Conservation (phyloP, 2,888 invertebrate species). For the Xestia rhomboidea region DNA sequence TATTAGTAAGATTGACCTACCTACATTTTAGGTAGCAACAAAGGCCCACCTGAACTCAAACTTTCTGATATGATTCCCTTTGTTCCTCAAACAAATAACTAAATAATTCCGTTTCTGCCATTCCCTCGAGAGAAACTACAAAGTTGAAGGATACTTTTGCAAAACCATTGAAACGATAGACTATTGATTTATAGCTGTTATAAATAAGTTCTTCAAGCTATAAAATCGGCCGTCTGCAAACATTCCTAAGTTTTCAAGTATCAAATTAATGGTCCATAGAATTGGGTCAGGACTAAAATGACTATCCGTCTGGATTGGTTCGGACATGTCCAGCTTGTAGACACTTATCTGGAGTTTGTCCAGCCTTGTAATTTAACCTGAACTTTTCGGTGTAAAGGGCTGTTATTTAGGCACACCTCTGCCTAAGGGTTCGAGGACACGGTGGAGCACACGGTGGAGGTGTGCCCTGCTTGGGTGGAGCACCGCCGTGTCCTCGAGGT, state of each 20-base stretch:
- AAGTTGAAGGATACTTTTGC: conserved; percentile 13
- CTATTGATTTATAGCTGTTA: conserved; percentile 13
- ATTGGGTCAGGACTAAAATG: neutral
- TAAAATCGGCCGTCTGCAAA: conserved; percentile 3
- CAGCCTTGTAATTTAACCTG: neutral
- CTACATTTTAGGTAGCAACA: neutral
- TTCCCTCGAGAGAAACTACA: neutral
- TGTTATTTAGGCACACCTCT: neutral
- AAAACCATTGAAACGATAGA: conserved; percentile 6
- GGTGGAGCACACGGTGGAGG: no score
- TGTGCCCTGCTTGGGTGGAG: no score
- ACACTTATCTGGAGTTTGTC: neutral
- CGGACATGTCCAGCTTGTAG: neutral
- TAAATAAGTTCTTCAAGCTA: neutral
- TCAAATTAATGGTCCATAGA: neutral
- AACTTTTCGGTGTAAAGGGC: neutral
- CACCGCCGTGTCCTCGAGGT: no score
- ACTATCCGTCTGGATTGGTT: neutral
- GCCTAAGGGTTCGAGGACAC: no score
- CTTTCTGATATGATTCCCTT: neutral
- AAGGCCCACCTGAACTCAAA: neutral
- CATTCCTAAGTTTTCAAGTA: conserved; percentile 2
- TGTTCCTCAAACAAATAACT: conserved; percentile 2
- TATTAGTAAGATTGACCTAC: neutral
- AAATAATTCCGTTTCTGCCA: conserved; percentile 15